Base-by-base conservation (phyloP, 2,113 vertebrate genomes). In the Glareola pratincola region DNA sequence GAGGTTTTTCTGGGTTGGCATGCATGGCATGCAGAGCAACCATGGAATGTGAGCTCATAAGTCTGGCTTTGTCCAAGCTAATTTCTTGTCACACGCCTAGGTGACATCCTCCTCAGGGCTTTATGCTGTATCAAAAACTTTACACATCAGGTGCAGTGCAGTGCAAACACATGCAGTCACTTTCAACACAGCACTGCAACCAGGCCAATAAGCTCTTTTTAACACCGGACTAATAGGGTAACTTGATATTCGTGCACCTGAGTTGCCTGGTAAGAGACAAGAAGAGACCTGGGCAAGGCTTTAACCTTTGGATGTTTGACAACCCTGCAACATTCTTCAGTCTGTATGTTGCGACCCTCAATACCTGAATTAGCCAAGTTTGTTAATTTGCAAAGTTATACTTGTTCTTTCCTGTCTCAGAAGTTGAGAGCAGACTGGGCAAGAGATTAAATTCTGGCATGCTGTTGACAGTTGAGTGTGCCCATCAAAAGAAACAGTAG, bases 41-140 rank as follows among this genome's bases (percentile, higher is more conserved):
- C 22, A 10, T 3, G 8, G 56, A 92, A 78, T 12, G 5, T 63
- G 39, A 90, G 12, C 47, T 93, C 11, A 0, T 29, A 64, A 3
- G 0, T 10, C 21, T 50, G 24, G 11, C 32, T 88, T 72, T 54
- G 47, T 23, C 41, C 32, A 82, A 84, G 47, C 2, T 63, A 20
- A 87, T 90, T 84, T 85, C 73, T 63, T 71, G 45, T 32, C 1
- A 1, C 1, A 3, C 32, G 15, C 37, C 45, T 74, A 53, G 76
- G 21, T 2, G 1, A 39, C 45, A 14, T 0, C 1, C n/a, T 76
- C 14, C 50, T 69, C 13, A 7, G 36, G 15, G 32, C n/a, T 90
- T 48, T n/a, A 1, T 32, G 13, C 27, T 69, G 5, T 53, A 32
- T 57, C 39, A 63, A 79, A 71, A 20, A 6, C 48, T 92, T 64